phyloP scores from a whole-genome alignment of 2,888 invertebrate genomes.

The Pachydiplax longipennis region DNA sequence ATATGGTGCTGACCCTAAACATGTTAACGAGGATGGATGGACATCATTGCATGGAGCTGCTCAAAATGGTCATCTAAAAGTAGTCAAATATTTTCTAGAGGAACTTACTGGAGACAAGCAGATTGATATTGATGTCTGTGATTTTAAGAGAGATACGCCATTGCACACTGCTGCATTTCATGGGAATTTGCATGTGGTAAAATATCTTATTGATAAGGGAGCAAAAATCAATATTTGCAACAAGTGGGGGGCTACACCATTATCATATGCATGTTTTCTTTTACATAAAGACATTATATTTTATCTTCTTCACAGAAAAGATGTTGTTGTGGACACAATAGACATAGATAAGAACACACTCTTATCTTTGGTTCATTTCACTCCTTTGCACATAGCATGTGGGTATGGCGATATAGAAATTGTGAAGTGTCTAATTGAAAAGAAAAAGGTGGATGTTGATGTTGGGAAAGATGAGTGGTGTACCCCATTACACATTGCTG shows the following conservation, averaged over 20 bases:
- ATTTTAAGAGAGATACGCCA: not conserved
- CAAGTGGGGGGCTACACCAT: not conserved
- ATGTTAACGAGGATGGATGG: not conserved
- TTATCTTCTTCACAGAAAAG: not conserved
- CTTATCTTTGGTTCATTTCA: not conserved
- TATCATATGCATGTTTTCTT: not conserved
- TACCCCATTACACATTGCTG: not conserved
- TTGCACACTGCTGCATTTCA: slow-evolving; percentile 4
- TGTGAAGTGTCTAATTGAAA: not conserved
- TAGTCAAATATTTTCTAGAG: not conserved
- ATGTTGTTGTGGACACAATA: not conserved
- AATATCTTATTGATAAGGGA: not conserved
- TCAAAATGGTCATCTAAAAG: not conserved
- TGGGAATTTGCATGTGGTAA: not conserved
- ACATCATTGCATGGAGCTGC: not conserved
- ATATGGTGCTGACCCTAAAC: not conserved
- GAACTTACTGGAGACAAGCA: not conserved
- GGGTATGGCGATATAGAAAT: not conserved
- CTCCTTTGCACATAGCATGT: not conserved
- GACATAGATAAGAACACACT: not conserved
- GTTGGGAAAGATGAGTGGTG: not conserved
- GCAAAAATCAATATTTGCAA: not conserved
- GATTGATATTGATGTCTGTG: not conserved
- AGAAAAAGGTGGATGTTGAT: not conserved
- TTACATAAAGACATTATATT: not conserved